Conservation (phyloP, 2,113 vertebrate species). For the Mustela nigripes region DNA sequence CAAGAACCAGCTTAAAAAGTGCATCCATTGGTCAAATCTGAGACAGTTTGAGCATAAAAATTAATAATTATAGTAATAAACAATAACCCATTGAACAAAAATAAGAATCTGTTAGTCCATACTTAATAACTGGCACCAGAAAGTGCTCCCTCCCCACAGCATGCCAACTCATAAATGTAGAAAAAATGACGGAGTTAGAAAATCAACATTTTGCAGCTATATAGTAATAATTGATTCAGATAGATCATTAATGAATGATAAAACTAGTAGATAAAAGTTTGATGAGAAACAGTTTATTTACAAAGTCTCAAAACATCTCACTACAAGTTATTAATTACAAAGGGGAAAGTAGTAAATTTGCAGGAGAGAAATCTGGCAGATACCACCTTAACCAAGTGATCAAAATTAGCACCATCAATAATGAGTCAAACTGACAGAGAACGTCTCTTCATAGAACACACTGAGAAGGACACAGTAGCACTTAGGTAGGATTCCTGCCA, state of each 20-base stretch:
- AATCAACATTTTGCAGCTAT: conserved; percentile 4
- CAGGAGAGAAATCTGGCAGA: conserved; percentile 10
- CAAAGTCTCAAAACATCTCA: background rate
- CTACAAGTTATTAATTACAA: conserved; percentile 26
- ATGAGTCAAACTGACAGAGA: background rate
- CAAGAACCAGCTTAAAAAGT: background rate
- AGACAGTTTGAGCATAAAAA: background rate
- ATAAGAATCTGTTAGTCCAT: background rate
- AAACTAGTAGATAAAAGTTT: conserved; percentile 26
- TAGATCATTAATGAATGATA: conserved; percentile 43
- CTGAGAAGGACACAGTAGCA: background rate
- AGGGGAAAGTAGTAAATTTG: background rate
- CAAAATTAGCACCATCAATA: background rate
- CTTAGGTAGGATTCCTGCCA: background rate
- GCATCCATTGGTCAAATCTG: background rate
- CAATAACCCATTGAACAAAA: conserved; percentile 30
- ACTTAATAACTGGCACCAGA: background rate
- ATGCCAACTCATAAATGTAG: background rate
- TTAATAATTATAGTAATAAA: background rate
- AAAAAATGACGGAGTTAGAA: background rate
- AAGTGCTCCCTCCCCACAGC: background rate
- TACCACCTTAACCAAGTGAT: background rate
- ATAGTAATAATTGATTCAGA: background rate
- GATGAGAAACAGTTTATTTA: conserved; percentile 28
- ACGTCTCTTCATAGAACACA: background rate